Percentiles rank a stretch among this genome's conserved stretches.
Evolutionary conservation across 2,113 vertebrate species (phyloP).

Genomic region (Urocynchramus pylzowi): DNA sequence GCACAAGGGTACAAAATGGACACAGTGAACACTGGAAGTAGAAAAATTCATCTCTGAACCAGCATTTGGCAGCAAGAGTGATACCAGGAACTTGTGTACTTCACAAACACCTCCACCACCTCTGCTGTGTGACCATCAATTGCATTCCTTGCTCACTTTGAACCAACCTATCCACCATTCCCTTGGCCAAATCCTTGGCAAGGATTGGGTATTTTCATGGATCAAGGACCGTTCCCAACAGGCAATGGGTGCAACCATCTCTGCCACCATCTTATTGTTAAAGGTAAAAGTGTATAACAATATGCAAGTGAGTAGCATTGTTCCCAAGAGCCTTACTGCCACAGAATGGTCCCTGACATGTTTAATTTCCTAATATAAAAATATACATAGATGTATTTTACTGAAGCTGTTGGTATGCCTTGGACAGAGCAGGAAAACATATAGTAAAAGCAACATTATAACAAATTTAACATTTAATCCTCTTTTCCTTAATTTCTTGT

Average conservation of each 20-base stretch:
- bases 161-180: not conserved
- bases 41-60: not conserved
- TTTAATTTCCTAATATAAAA: not conserved
- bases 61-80: not conserved
- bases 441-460: not conserved
- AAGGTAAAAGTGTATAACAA: not conserved
- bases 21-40: not conserved
- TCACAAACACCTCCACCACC: not conserved
- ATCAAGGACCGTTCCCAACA: not conserved
- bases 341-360: not conserved
- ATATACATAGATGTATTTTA: not conserved
- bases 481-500: not conserved
- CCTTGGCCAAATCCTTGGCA: not conserved
- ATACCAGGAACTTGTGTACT: not conserved
- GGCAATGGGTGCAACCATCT: not conserved
- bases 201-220: not conserved
- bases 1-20: rapidly evolving
- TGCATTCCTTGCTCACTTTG: not conserved
- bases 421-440: not conserved
- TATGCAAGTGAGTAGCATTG: not conserved
- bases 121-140: not conserved
- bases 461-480: not conserved
- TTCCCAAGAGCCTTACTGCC: not conserved
- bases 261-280: not conserved
- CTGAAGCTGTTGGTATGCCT: not conserved